Conservation (phyloP, 2,113 vertebrate genomes). For the Jacana jacana region DNA sequence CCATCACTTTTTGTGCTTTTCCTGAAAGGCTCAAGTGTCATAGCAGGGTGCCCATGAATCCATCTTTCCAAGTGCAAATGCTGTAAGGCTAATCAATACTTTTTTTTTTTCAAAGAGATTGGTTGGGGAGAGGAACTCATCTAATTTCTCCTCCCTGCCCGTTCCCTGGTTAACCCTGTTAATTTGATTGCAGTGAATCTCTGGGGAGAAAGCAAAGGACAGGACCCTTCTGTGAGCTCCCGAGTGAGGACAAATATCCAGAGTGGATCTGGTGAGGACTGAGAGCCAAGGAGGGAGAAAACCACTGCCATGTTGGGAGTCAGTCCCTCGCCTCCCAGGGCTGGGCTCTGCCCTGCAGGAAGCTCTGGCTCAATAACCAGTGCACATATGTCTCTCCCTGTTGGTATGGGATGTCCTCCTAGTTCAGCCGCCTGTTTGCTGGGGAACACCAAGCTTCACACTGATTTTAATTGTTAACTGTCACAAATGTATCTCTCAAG, state of each 20-base stretch:
- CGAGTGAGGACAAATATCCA: neutral
- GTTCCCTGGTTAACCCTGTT: neutral
- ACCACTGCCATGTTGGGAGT: accelerated
- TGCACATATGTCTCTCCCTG: neutral
- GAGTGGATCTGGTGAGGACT: neutral
- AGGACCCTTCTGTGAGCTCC: neutral
- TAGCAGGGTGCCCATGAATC: neutral
- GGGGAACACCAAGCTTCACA: neutral
- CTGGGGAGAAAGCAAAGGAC: neutral
- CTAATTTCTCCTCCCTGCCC: neutral
- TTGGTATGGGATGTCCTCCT: neutral
- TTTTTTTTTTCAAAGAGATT: neutral
- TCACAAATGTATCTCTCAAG: neutral
- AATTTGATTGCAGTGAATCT: neutral
- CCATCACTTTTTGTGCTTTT: neutral
- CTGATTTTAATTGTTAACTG: accelerated
- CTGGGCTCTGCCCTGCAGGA: neutral
- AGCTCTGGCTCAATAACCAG: neutral
- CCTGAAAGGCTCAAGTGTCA: neutral
- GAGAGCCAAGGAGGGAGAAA: neutral
- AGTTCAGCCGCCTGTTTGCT: accelerated
- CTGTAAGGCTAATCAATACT: neutral
- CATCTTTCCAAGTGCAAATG: neutral
- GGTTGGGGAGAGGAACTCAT: neutral
- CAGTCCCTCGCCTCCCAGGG: neutral